Percentiles rank a stretch among this genome's conserved stretches.
These are phyloP conservation scores for Ageneiosus marmoratus DNA, from an alignment of 2,113 vertebrate species.

Conservation along the genomic window DNA sequence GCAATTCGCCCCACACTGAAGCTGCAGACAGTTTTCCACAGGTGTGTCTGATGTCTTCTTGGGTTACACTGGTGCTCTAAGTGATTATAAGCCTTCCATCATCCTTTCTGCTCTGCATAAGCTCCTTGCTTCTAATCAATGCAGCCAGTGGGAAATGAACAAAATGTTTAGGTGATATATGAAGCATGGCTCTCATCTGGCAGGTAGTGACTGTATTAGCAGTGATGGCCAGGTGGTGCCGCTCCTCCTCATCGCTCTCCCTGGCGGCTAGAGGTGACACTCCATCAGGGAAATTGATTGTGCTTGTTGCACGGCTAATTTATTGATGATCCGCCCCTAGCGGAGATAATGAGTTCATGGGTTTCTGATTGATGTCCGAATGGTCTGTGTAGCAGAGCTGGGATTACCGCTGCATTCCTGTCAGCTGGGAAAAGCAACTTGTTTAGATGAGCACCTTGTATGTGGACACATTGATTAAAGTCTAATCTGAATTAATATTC, in stretches of 20 bases:
- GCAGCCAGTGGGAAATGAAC: slow-evolving; percentile 35
- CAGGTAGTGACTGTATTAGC: slow-evolving; percentile 55
- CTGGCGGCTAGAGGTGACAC: slow-evolving; percentile 73
- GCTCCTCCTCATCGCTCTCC: slow-evolving; percentile 63
- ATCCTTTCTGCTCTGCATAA: slow-evolving; percentile 6
- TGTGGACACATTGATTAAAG: slow-evolving; percentile 44
- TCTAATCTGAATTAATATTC: slow-evolving; percentile 47
- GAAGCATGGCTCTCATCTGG: slow-evolving; percentile 30
- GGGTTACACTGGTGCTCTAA: slow-evolving; percentile 9
- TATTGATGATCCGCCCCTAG: slow-evolving; percentile 72
- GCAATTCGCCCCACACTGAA: slow-evolving; percentile 16
- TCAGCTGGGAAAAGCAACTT: slow-evolving; percentile 35
- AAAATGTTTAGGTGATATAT: slow-evolving; percentile 49
- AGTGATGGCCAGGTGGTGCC: slow-evolving; percentile 62
- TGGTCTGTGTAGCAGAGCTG: slow-evolving; percentile 43
- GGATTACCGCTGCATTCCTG: slow-evolving; percentile 46
- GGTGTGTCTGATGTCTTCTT: slow-evolving; percentile 19
- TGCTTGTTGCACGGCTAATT: slow-evolving; percentile 73
- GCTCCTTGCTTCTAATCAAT: slow-evolving; percentile 40
- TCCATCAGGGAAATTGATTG: slow-evolving; percentile 72
- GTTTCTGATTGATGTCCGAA: slow-evolving; percentile 66
- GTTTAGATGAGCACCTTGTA: slow-evolving; percentile 29
- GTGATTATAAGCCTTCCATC: slow-evolving; percentile 16
- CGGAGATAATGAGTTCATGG: slow-evolving; percentile 67
- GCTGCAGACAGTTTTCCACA: slow-evolving; percentile 26